Percentiles rank a stretch among this genome's conserved stretches.
Conservation (phyloP, 2,113 vertebrate genomes). For the Tor tambroides region DNA sequence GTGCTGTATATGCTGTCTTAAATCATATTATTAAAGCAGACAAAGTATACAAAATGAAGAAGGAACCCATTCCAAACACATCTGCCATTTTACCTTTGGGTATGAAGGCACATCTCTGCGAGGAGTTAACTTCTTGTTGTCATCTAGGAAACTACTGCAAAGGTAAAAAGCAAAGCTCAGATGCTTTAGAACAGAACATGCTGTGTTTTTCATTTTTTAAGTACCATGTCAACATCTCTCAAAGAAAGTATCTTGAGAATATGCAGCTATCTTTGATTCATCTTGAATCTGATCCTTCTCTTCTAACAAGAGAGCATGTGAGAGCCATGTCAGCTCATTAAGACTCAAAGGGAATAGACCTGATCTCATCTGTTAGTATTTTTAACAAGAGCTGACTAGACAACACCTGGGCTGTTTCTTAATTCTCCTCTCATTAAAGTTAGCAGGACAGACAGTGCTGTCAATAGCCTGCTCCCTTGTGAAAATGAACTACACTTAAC, state of each 20-base stretch:
- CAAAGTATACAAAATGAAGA: neutral
- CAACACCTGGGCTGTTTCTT: neutral
- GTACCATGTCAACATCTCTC: neutral
- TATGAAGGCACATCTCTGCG: slow-evolving; percentile 83
- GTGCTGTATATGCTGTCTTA: neutral
- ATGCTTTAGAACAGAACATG: neutral
- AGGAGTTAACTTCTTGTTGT: slow-evolving; percentile 80
- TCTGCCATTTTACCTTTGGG: slow-evolving; percentile 80
- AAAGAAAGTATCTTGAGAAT: neutral
- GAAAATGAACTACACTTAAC: neutral
- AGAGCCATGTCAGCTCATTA: slow-evolving; percentile 44
- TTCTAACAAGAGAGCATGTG: slow-evolving; percentile 39
- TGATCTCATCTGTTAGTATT: slow-evolving; percentile 17
- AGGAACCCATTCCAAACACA: neutral
- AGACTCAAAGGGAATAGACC: neutral
- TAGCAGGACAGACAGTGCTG: neutral
- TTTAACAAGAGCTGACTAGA: slow-evolving; percentile 26
- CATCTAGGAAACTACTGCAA: slow-evolving; percentile 83
- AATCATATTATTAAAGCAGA: neutral
- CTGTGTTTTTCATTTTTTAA: neutral
- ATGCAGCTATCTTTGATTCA: slow-evolving; percentile 11
- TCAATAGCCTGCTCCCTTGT: neutral
- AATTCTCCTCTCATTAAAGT: slow-evolving; percentile 30
- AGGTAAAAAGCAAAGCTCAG: slow-evolving; percentile 53
- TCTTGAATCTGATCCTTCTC: neutral